Evolutionary conservation across 2,888 invertebrate species (phyloP), one percentile per base, ranked within the genome.

Genomic region (Myopa testacea): DNA sequence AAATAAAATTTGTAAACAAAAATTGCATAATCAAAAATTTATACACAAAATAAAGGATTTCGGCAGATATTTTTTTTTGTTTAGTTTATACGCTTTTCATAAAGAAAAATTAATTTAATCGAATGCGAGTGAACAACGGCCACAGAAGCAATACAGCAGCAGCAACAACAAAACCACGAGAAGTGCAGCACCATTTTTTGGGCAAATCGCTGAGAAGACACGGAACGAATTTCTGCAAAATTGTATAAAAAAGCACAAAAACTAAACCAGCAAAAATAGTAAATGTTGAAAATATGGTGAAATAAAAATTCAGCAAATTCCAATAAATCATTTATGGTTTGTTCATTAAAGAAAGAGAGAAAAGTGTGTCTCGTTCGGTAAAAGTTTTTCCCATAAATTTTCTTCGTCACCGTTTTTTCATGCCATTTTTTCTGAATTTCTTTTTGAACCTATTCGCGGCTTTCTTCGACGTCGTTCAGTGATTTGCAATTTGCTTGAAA

Each of bases 401-500:
- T 5, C 40, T 38, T 60, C 38, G 14, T 60, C 38, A n/a, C 60
- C 60, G n/a, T 8, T 45, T 45, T 45, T 45, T 45, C 45, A 45
- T 45, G 45, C 7, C 45, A 45, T 10, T 45, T 45, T 45, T 45
- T 0, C 16, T 63, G 63, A 65, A 65, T 26, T 65, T 34, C 34
- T 37, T 65, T 16, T 55, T 10, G 1, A 55, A 55, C 14, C 10
- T 55, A 4, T 75, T 52, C 58, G 67, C 45, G 40, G 75, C 74
- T 75, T 68, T 75, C 68, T 75, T 68, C 68, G 62, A n/a, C n/a
- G 5, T 16, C 26, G 34, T 68, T 68, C 60, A 58, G 67, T 68
- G 75, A 68, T 75, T 68, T 75, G 75, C 67, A 58, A 75, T 75
- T 69, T 12, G 58, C 50, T 55, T 67, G n/a, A 14, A 16, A 38